Evolutionary conservation across 2,113 vertebrate genomes (phyloP), one percentile per base, ranked within the genome.

Genomic region (Pseudopipra pipra): DNA sequence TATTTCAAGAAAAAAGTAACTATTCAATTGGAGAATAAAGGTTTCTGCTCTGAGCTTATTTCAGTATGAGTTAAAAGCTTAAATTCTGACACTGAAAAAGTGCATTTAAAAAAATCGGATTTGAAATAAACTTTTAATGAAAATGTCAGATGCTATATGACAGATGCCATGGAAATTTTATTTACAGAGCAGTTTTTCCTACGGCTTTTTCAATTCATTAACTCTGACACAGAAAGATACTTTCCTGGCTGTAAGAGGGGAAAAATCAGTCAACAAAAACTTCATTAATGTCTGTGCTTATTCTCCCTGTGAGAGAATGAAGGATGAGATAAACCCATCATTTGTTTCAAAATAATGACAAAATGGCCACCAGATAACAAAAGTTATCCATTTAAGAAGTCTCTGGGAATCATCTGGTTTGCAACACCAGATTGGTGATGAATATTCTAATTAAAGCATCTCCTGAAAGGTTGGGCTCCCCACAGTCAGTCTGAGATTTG

Each of bases 101-200:
- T 81, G 52, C 30, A 41, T 92, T 89, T 91, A 4, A 93, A 90
- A 89, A 76, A 90, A 63, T 19, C 43, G 55, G 24, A 78, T 92
- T 87, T 81, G 73, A 89, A 86, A 88, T 87, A 77, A 88, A 84
- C 61, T 86, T 85, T 37, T 81, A 93, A 95, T 90, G 90, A 85
- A 93, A 94, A 89, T 87, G 79, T 93, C 90, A 94, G 80, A 81
- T 92, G 76, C 91, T 81, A 19, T 14, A 54, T 54, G 84, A 90
- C 76, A 92, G 82, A 88, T 90, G 90, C 61, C 63, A 37, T 44
- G 56, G 73, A 81, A 92, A 86, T 87, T 51, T 90, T 93, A 94
- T 92, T 93, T 96, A 89, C 76, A 76, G 76, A 96, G 80, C 76
- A 89, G 49, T 89, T 89, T 87, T 81, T 97, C 65, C 80, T 88